These are phyloP conservation scores for Neelides sp. DNA, from an alignment of 1,140 invertebrate species.

Conservation along the genomic window DNA sequence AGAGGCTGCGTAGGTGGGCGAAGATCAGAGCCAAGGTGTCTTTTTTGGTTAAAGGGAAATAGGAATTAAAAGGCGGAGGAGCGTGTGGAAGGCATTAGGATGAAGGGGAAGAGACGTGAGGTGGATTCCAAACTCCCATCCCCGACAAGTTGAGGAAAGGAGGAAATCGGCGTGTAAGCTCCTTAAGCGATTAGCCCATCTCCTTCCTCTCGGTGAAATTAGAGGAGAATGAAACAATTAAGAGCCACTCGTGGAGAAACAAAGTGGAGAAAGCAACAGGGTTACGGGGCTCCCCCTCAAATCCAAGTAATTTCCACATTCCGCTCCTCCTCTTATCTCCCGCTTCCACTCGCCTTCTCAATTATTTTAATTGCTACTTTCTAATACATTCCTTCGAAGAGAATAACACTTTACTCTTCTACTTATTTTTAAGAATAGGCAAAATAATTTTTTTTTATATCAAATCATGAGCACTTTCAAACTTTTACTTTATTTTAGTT, in stretches of 20 bases:
- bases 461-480: too few species aligned
- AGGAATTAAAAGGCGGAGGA: background rate
- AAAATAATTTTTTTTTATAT: too few species aligned
- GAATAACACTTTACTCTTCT: too few species aligned
- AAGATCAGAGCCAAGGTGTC: too few species aligned
- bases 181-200: constrained; percentile 29
- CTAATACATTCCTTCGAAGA: too few species aligned
- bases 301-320: background rate
- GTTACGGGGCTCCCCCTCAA: background rate
- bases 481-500: too few species aligned
- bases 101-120: constrained; percentile 16
- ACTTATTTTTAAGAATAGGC: too few species aligned
- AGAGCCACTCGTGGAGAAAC: constrained; percentile 12
- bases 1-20: too few species aligned
- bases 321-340: background rate
- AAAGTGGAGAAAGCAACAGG: constrained; percentile 9
- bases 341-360: constrained; percentile 1
- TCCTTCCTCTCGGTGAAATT: constrained; percentile 28
- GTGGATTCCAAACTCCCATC: constrained; percentile 11
- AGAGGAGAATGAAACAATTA: constrained; percentile 30
- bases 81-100: constrained; percentile 9
- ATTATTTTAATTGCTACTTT: too few species aligned
- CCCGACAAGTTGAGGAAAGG: constrained; percentile 9
- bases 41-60: constrained; percentile 12
- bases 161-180: constrained; percentile 29